phyloP scores from a whole-genome alignment of 2,113 vertebrate species.

The Eubucco bourcierii region DNA sequence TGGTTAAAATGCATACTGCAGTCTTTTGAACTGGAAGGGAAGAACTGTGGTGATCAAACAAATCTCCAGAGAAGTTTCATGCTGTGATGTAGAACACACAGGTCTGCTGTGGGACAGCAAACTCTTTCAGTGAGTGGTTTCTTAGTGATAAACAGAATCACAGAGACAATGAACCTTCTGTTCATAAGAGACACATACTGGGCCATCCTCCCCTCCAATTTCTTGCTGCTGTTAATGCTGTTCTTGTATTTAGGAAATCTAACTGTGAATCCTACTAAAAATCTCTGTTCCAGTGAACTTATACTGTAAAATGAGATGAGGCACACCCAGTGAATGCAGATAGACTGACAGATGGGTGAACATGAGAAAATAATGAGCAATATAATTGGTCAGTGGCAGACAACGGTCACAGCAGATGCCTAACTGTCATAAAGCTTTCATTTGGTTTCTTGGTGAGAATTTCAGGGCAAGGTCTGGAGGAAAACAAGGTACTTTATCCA shows the following conservation, averaged over 20 bases:
- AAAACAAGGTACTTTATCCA: background rate
- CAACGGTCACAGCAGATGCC: conserved; percentile 9
- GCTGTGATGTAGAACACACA: background rate
- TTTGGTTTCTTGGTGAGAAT: background rate
- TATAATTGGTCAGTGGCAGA: background rate
- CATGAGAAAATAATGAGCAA: conserved; percentile 9
- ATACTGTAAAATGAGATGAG: background rate
- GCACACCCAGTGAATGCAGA: background rate
- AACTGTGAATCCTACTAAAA: background rate
- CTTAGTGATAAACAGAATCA: background rate
- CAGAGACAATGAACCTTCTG: conserved; percentile 37
- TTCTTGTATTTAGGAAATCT: background rate
- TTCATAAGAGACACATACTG: background rate
- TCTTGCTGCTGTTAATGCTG: background rate
- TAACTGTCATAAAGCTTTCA: background rate
- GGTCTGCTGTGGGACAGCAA: conserved; percentile 12
- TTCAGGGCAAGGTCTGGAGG: background rate
- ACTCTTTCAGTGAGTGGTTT: background rate
- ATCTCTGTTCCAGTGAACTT: background rate
- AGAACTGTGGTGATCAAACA: background rate
- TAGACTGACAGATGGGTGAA: conserved; percentile 30
- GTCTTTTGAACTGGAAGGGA: background rate
- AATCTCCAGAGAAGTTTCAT: conserved; percentile 12
- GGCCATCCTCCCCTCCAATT: background rate
- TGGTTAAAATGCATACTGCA: background rate